Evolutionary conservation across 2,113 vertebrate species (phyloP).

Genomic region (Atrichornis clamosus): DNA sequence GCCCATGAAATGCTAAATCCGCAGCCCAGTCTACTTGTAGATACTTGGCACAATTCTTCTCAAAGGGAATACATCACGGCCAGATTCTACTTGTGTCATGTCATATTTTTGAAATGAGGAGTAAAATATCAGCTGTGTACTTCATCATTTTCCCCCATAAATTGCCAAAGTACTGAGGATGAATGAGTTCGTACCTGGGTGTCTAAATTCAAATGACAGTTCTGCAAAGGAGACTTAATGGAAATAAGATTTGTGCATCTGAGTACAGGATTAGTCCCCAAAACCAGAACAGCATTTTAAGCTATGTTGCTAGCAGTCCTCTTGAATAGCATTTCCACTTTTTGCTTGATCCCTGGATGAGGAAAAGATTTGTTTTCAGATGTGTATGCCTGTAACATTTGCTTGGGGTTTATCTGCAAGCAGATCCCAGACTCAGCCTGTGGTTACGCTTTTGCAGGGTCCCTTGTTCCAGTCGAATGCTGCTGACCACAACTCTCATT

Average conservation of each 20-base stretch:
- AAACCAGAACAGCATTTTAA: background rate
- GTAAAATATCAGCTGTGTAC: background rate
- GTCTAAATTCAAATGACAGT: background rate
- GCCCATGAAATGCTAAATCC: background rate
- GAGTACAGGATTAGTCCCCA: background rate
- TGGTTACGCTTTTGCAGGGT: background rate
- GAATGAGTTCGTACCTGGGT: background rate
- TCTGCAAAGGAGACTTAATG: background rate
- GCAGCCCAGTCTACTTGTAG: background rate
- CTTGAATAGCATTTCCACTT: background rate
- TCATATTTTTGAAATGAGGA: background rate
- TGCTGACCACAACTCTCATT: constrained; percentile 47
- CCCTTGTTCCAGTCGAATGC: background rate
- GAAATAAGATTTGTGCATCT: background rate
- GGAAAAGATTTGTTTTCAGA: constrained; percentile 3
- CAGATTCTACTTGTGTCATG: background rate
- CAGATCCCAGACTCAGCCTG: background rate
- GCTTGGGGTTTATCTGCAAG: background rate
- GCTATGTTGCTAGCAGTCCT: background rate
- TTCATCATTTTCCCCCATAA: background rate
- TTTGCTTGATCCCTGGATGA: background rate
- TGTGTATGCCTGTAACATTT: background rate
- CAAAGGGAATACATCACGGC: background rate
- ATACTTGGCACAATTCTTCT: background rate
- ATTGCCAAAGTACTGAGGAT: background rate